Evolutionary conservation across 2,113 vertebrate genomes (phyloP).

Genomic region (Sarotherodon lohbergeri): DNA sequence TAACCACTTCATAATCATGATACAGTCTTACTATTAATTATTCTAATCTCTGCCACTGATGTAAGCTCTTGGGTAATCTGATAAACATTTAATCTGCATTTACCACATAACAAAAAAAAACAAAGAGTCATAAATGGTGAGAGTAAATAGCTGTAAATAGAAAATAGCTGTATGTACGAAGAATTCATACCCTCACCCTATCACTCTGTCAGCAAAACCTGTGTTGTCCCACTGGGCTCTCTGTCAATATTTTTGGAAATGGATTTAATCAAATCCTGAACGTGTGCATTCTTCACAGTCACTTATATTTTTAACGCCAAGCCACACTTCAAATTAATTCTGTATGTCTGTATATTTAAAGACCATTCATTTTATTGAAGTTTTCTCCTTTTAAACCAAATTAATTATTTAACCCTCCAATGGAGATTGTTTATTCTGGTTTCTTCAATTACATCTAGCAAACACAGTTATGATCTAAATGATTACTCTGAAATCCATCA

Average conservation of each 20-base stretch:
- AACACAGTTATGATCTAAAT: neutral
- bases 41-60: neutral
- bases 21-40: neutral
- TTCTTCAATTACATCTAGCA: conserved; percentile 11
- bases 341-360: neutral
- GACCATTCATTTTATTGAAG: neutral
- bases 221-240: neutral
- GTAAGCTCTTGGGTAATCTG: neutral
- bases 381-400: neutral
- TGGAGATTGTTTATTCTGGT: neutral
- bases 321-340: neutral
- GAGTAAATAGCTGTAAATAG: neutral
- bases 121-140: neutral
- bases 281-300: neutral
- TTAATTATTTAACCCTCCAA: neutral
- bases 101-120: neutral
- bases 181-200: neutral
- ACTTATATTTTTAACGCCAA: neutral
- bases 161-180: neutral
- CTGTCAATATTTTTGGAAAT: neutral
- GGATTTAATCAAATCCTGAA: neutral
- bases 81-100: conserved; percentile 26
- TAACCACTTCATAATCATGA: neutral
- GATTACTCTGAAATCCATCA: neutral
- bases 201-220: neutral